A percentile compares a stretch with the other conserved stretches of the same genome.
These are phyloP conservation scores for Phoronis australis DNA, from an alignment of 2,888 invertebrate genomes.

Conservation along the genomic window DNA sequence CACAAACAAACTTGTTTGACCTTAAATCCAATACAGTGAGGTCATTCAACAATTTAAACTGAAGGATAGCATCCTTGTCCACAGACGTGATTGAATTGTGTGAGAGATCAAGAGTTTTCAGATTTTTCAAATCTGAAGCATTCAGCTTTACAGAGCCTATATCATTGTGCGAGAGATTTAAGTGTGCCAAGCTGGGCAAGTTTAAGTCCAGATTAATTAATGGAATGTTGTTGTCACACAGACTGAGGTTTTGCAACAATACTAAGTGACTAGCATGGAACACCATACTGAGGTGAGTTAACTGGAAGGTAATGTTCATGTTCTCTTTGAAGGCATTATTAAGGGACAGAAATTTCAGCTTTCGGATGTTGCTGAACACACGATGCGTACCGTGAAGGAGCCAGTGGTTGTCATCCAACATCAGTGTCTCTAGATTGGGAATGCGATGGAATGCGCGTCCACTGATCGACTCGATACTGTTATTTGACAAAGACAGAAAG, in stretches of 20 bases:
- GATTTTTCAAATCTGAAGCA: conserved; percentile 12
- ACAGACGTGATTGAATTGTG: conserved; percentile 16
- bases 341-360: conserved; percentile 17
- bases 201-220: conserved; percentile 19
- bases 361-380: conserved; percentile 16
- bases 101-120: conserved; percentile 19
- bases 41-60: conserved; percentile 7
- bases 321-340: conserved; percentile 21
- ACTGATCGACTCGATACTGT: conserved; percentile 18
- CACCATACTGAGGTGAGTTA: conserved; percentile 17
- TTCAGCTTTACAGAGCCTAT: conserved; percentile 9
- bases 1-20: conserved; percentile 21
- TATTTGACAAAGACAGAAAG: conserved; percentile 16
- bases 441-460: conserved; percentile 27
- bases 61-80: conserved; percentile 10
- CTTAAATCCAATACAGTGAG: conserved; percentile 10
- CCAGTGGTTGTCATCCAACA: conserved; percentile 22
- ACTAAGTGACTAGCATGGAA: conserved; percentile 15
- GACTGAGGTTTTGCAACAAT: conserved; percentile 13
- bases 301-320: conserved; percentile 15
- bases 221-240: conserved; percentile 20
- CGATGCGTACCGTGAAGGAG: conserved; percentile 12
- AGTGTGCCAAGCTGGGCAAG: conserved; percentile 12
- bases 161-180: conserved; percentile 20
- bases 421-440: conserved; percentile 15